Evolutionary conservation across 1,140 invertebrate species (phyloP), one percentile per base, ranked within the genome.

Genomic region (Calliphora vicina): DNA sequence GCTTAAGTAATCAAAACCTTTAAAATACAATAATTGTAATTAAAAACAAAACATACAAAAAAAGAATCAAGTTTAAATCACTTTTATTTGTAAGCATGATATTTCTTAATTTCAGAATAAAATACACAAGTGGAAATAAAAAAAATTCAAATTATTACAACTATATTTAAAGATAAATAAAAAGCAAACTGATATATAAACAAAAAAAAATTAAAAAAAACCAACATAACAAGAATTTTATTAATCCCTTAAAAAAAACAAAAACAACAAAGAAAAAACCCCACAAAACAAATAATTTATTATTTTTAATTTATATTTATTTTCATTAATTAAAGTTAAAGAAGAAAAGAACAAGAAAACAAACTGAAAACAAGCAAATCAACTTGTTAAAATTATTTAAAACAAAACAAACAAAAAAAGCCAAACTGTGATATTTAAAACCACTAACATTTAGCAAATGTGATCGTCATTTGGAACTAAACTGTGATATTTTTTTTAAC

Each of bases 291-390:
- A 6, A 57, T 5, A 57, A 2, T 35, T 35, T 57, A 57, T 57
- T 57, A 57, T 57, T 67, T 67, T 67, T 67, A 12, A 67, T 67
- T 67, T 67, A 67, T 67, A 23, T 23, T 67, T 67, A 67, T 67
- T 67, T 67, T 67, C 23, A 67, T 25, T 25, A 23, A 10, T 50
- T 20, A 67, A 67, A 67, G 25, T n/a, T 57, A n/a, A 35, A 35
- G 35, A 57, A 1, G 5, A 57, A 17, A 67, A 67, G 23, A 61
- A 61, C 13, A 15, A 61, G 4, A 67, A 67, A 67, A 25, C 20
- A 23, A 67, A 67, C 20, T 23, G 12, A 67, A 67, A 67, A 23
- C 1, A 57, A 57, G n/a, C 0, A 57, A 57, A 10, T 57, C 13
- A n/a, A n/a, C n/a, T n/a, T n/a, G n/a, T n/a, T n/a, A n/a, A 57